phyloP scores from a whole-genome alignment of 2,797 vertebrate species.

The Rhinichthys osculus region DNA sequence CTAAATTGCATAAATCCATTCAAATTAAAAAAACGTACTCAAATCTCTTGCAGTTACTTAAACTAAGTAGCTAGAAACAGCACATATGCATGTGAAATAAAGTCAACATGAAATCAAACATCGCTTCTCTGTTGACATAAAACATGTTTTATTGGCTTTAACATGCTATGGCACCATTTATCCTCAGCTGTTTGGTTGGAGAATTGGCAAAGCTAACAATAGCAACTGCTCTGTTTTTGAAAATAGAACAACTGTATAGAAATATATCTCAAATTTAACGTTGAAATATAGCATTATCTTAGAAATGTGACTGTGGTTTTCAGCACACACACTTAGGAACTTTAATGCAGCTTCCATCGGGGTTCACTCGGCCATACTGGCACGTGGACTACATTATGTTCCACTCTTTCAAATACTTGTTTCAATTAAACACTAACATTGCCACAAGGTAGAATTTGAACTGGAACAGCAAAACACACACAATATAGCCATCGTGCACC shows the following conservation, averaged over 20 bases:
- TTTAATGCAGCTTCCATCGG: neutral
- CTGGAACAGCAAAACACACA: neutral
- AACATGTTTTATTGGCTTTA: neutral
- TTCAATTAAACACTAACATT: neutral
- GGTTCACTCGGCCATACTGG: neutral
- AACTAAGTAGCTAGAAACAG: no score
- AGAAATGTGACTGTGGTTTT: neutral
- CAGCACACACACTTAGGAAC: neutral
- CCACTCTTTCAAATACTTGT: neutral
- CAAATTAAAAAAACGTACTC: no score
- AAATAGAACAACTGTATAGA: neutral
- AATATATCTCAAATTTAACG: neutral
- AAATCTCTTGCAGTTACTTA: no score
- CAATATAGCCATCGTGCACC: neutral
- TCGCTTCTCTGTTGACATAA: neutral
- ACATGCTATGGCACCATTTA: neutral
- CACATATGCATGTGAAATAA: no score
- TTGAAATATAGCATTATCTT: neutral
- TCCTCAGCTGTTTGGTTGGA: neutral
- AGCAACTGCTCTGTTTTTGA: neutral
- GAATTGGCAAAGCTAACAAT: neutral
- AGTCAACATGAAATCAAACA: no score
- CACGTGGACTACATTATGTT: neutral
- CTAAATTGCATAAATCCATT: no score
- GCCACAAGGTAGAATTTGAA: neutral